phyloP scores from a whole-genome alignment of 2,888 invertebrate genomes.

The Mythimna impura region DNA sequence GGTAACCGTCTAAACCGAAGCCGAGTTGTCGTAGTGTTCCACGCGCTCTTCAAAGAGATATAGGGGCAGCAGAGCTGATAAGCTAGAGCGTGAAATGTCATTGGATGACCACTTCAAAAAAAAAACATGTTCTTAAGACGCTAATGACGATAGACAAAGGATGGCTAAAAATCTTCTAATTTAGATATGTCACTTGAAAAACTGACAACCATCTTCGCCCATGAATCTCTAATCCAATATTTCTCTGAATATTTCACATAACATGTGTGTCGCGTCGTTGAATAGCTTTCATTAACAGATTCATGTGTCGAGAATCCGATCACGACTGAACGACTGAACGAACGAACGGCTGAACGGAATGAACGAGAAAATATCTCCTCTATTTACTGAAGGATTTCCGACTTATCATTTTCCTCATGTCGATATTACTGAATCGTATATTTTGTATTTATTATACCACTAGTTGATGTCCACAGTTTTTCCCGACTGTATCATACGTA shows the following conservation, averaged over 20 bases:
- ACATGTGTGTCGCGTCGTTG: conserved; percentile 17
- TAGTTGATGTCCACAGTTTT: background rate
- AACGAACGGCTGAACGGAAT: conserved; percentile 48
- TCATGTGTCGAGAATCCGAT: conserved; percentile 49
- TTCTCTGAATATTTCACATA: conserved; percentile 11
- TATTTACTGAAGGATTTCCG: conserved; percentile 43
- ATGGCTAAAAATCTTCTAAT: background rate
- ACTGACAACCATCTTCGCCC: background rate
- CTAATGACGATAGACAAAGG: background rate
- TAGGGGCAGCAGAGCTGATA: too few species aligned
- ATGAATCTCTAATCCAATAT: background rate
- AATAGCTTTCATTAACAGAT: conserved; percentile 54
- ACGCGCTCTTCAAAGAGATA: too few species aligned
- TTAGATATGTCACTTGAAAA: background rate
- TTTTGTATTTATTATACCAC: conserved; percentile 8
- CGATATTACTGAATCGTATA: conserved; percentile 25
- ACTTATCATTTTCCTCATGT: conserved; percentile 47
- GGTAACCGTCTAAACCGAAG: too few species aligned
- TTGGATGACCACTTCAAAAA: too few species aligned
- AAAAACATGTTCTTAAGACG: background rate
- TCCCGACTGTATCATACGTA: background rate
- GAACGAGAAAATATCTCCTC: conserved; percentile 43
- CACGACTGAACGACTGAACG: conserved; percentile 39
- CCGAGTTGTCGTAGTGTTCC: too few species aligned
- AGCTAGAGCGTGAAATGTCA: too few species aligned